Conservation (phyloP, 2,113 vertebrate genomes). For the Hippocampus abdominalis region DNA sequence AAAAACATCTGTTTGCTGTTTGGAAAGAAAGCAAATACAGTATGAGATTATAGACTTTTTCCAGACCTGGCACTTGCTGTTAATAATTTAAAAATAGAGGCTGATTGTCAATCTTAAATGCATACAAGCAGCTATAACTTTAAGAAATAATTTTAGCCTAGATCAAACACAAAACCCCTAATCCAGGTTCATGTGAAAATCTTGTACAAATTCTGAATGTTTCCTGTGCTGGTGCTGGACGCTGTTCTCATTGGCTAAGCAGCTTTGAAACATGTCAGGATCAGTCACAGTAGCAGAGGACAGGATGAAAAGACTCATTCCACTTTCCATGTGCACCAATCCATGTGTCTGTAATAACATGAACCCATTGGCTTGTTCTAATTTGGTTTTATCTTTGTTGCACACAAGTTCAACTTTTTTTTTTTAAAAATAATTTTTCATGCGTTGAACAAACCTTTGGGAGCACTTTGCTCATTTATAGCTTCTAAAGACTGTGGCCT, state of each 20-base stretch:
- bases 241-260: conserved; percentile 42
- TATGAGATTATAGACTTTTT: conserved; percentile 14
- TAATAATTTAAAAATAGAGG: conserved; percentile 12
- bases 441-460: neutral
- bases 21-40: conserved; percentile 19
- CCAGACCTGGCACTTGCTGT: conserved; percentile 23
- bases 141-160: conserved; percentile 11
- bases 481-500: too few relatives aligned
- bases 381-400: conserved; percentile 28
- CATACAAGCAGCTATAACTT: conserved; percentile 9
- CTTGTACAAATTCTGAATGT: conserved; percentile 32
- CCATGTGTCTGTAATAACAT: conserved; percentile 43
- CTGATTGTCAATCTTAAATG: conserved; percentile 7
- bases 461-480: too few relatives aligned
- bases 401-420: neutral
- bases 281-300: conserved; percentile 26
- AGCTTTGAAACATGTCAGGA: conserved; percentile 55
- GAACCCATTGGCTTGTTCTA: conserved; percentile 18
- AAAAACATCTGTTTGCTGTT: conserved; percentile 43
- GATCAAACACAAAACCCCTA: conserved; percentile 24
- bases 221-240: conserved; percentile 28
- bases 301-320: conserved; percentile 43
- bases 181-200: conserved; percentile 29
- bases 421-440: neutral
- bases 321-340: conserved; percentile 49